Conservation (phyloP, 2,888 invertebrate species). For the Podabrus alpinus region DNA sequence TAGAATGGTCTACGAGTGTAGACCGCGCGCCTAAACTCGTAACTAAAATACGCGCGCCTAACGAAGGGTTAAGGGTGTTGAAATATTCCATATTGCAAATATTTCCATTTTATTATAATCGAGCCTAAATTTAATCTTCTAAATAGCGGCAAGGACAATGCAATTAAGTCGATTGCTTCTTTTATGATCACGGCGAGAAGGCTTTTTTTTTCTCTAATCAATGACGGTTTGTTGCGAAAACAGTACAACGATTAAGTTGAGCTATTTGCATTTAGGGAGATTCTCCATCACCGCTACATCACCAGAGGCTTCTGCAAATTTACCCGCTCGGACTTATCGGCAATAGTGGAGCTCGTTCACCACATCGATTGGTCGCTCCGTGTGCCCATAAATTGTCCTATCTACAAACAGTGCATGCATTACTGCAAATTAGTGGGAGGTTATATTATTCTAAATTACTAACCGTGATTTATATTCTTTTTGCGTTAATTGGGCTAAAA, state of each 20-base stretch:
- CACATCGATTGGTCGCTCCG: slow-evolving; percentile 44
- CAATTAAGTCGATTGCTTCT: background rate
- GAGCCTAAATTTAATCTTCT: background rate
- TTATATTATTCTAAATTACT: slow-evolving; percentile 46
- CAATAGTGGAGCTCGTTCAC: slow-evolving; percentile 35
- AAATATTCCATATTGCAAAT: slow-evolving; percentile 1
- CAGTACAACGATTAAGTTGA: slow-evolving; percentile 26
- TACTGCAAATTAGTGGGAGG: slow-evolving; percentile 45
- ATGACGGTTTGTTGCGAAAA: background rate
- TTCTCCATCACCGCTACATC: slow-evolving; percentile 34
- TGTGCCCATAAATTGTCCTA: slow-evolving; percentile 46
- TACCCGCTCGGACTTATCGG: slow-evolving; percentile 38
- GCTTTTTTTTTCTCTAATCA: background rate
- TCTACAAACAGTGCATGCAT: slow-evolving; percentile 46
- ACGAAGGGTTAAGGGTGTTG: slow-evolving; percentile 1
- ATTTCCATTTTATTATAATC: slow-evolving; percentile 1
- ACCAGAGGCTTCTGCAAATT: slow-evolving; percentile 38
- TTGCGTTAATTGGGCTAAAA: slow-evolving; percentile 36
- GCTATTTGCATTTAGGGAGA: slow-evolving; percentile 38
- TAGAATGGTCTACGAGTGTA: too few relatives aligned
- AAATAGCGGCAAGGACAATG: background rate
- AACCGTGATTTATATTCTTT: slow-evolving; percentile 36
- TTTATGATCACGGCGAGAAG: background rate
- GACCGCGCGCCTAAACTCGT: too few relatives aligned
- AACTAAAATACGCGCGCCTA: too few relatives aligned